Percentiles rank a stretch among this genome's conserved stretches.
Evolutionary conservation across 1,140 invertebrate genomes (phyloP).

Genomic region (Xylocopa sonorina): DNA sequence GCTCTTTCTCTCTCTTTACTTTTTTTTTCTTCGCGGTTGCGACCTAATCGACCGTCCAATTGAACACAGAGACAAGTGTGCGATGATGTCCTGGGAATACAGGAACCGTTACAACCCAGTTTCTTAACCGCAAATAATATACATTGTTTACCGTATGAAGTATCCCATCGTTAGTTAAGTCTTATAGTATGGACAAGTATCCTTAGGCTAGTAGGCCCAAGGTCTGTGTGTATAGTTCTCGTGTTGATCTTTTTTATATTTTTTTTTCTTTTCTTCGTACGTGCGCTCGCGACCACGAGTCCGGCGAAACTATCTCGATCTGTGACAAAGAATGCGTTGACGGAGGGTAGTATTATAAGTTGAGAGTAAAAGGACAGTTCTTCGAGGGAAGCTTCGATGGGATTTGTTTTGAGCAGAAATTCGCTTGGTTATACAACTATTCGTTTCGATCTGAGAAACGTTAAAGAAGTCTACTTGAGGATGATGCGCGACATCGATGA

Average conservation of each 20-base stretch:
- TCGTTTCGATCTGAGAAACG: neutral
- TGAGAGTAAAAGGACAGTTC: neutral
- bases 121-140: constrained; percentile 79
- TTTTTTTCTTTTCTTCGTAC: constrained; percentile 53
- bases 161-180: constrained; percentile 81
- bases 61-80: constrained; percentile 71
- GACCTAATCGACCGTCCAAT: constrained; percentile 65
- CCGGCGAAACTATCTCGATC: neutral
- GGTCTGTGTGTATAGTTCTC: constrained; percentile 70
- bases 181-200: constrained; percentile 82
- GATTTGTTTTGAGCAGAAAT: constrained; percentile 22
- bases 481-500: constrained; percentile 1
- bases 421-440: neutral
- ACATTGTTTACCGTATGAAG: constrained; percentile 78
- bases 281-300: constrained; percentile 58
- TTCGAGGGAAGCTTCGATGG: neutral
- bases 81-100: constrained; percentile 76
- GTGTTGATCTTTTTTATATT: constrained; percentile 44
- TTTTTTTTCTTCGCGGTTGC: constrained; percentile 18
- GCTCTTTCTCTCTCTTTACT: neutral
- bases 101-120: constrained; percentile 76
- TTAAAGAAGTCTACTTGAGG: neutral
- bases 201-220: constrained; percentile 78
- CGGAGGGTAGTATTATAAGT: too few relatives aligned
- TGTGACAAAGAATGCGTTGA: too few relatives aligned